phyloP scores from a whole-genome alignment of 1,140 invertebrate genomes.

The Diploscapter pachys region DNA sequence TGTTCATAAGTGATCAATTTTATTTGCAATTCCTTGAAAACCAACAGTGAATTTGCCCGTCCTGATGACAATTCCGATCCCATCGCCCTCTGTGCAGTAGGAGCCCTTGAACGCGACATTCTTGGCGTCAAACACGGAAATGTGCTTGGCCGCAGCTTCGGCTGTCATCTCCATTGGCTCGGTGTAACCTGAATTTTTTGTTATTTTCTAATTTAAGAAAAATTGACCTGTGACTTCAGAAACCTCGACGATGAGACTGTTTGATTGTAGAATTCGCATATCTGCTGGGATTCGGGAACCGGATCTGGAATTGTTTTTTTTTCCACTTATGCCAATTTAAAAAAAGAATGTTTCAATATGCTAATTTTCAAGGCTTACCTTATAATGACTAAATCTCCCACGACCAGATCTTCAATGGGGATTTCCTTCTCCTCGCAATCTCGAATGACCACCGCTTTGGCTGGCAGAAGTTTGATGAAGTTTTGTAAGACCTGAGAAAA shows the following conservation, averaged over 20 bases:
- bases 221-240: slow-evolving; percentile 69
- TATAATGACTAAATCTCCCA: slow-evolving; percentile 52
- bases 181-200: slow-evolving; percentile 66
- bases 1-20: too few relatives aligned
- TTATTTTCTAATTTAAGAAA: background rate
- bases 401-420: slow-evolving; percentile 48
- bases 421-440: slow-evolving; percentile 53
- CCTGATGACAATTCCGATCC: slow-evolving; percentile 53
- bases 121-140: slow-evolving; percentile 50
- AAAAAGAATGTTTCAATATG: too few relatives aligned
- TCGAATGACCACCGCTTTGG: slow-evolving; percentile 72
- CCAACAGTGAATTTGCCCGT: slow-evolving; percentile 55
- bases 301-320: slow-evolving; percentile 24
- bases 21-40: too few relatives aligned
- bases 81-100: slow-evolving; percentile 57
- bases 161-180: slow-evolving; percentile 62
- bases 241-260: slow-evolving; percentile 69
- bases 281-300: slow-evolving; percentile 53
- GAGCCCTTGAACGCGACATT: slow-evolving; percentile 57
- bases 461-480: slow-evolving; percentile 59
- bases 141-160: slow-evolving; percentile 42
- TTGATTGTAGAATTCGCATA: slow-evolving; percentile 50
- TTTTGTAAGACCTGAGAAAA: slow-evolving; percentile 48
- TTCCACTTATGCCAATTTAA: too few relatives aligned
- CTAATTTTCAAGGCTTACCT: slow-evolving; percentile 13